Conservation (phyloP, 2,888 invertebrate genomes). For the Linhomoeus sp. region DNA sequence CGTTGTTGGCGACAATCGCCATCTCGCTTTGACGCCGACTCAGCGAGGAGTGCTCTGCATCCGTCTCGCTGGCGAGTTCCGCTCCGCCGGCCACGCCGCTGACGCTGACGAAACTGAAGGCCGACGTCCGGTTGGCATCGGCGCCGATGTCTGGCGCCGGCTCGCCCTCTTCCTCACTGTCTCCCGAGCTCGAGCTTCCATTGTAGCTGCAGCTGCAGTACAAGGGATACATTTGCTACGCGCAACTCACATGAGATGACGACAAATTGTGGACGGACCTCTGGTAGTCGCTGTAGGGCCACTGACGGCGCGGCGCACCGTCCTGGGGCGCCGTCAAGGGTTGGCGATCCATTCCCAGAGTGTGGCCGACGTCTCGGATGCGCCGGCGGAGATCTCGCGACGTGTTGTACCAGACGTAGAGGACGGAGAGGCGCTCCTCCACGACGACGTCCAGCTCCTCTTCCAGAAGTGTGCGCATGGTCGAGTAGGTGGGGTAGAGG, state of each 20-base stretch:
- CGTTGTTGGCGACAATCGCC: not conserved
- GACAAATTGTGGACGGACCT: too few species aligned
- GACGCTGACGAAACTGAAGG: not conserved
- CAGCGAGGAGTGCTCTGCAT: not conserved
- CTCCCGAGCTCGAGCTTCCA: too few species aligned
- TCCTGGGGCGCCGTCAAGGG: not conserved
- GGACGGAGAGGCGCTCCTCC: slow-evolving; percentile 18
- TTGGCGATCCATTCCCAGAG: slow-evolving; percentile 17
- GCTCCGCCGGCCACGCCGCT: slow-evolving; percentile 2
- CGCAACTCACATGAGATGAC: too few species aligned
- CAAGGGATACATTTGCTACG: too few species aligned
- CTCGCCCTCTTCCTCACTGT: too few species aligned
- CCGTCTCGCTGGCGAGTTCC: slow-evolving; percentile 8
- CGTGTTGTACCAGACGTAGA: slow-evolving; percentile 79
- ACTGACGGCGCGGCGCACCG: too few species aligned
- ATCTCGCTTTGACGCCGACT: not conserved
- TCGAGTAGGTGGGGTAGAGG: slow-evolving; percentile 10
- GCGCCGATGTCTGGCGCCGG: too few species aligned
- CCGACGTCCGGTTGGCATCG: too few species aligned
- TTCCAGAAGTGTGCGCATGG: slow-evolving; percentile 7
- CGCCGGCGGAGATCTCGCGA: slow-evolving; percentile 61
- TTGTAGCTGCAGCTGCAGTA: too few species aligned
- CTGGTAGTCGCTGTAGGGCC: too few species aligned
- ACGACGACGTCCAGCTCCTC: slow-evolving; percentile 1
- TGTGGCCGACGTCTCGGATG: slow-evolving; percentile 42